phyloP scores from a whole-genome alignment of 2,113 vertebrate species.

The Eira barbara region DNA sequence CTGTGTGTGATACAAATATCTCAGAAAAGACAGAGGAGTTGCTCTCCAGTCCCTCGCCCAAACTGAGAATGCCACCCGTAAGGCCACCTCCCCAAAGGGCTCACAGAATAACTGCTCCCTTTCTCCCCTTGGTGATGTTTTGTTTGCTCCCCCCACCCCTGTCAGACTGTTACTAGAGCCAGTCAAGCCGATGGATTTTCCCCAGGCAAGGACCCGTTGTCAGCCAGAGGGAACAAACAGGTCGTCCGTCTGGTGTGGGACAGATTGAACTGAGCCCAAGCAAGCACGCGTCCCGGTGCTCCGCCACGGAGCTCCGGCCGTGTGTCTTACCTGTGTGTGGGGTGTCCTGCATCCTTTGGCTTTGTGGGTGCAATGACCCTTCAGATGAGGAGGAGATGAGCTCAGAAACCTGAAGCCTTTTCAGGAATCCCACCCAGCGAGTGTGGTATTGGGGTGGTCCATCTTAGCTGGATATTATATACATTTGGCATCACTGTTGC shows the following conservation, averaged over 20 bases:
- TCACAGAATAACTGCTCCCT: fast-evolving
- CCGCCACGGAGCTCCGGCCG: fast-evolving
- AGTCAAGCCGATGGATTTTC: background rate
- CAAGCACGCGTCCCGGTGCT: fast-evolving
- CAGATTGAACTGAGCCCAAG: background rate
- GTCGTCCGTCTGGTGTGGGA: background rate
- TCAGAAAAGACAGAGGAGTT: background rate
- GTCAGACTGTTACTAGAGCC: background rate
- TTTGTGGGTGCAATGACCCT: fast-evolving
- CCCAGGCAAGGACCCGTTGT: background rate
- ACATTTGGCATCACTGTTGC: no score
- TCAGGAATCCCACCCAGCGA: background rate
- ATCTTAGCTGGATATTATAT: no score
- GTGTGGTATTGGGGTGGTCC: fast-evolving
- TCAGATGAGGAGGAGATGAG: background rate
- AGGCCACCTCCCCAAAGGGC: background rate
- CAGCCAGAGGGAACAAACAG: background rate
- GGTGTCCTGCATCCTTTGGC: fast-evolving
- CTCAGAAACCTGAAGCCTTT: background rate
- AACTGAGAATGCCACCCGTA: fast-evolving
- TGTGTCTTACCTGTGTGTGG: fast-evolving
- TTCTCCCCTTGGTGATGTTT: background rate
- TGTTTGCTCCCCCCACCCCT: no score
- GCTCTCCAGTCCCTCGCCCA: background rate
- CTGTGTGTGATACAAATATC: background rate